Evolutionary conservation across 2,888 invertebrate species (phyloP).

Genomic region (Brachypterus glaber): DNA sequence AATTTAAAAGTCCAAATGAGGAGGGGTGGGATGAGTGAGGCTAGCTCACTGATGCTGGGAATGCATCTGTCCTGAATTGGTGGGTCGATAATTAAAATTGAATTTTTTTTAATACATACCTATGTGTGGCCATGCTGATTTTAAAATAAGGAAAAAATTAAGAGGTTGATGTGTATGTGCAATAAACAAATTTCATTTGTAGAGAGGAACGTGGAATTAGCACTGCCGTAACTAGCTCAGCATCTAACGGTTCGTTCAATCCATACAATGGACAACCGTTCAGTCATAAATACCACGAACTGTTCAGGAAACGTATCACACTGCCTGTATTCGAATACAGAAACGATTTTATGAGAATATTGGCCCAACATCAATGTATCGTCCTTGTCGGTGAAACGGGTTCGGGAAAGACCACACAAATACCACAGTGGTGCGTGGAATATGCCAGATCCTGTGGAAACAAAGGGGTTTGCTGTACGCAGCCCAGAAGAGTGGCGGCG

Average conservation of each 20-base stretch:
- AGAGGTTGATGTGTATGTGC: too few relatives aligned
- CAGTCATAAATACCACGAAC: conserved; percentile 80
- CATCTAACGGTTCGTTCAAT: conserved; percentile 52
- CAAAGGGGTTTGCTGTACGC: conserved; percentile 90
- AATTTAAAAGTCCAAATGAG: too few relatives aligned
- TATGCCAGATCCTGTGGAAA: conserved; percentile 56
- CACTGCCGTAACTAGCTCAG: conserved; percentile 25
- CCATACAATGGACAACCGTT: conserved; percentile 74
- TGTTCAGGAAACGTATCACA: conserved; percentile 78
- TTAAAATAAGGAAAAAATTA: conserved; percentile 10
- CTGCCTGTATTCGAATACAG: conserved; percentile 98
- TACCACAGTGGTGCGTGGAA: conserved; percentile 92
- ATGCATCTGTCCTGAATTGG: too few relatives aligned
- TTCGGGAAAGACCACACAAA: conserved; percentile 99
- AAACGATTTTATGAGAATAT: conserved; percentile 86
- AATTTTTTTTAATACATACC: too few relatives aligned
- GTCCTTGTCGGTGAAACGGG: conserved; percentile 98
- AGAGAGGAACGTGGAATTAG: conserved; percentile 50
- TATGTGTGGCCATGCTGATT: too few relatives aligned
- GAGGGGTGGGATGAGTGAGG: too few relatives aligned
- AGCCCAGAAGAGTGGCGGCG: conserved; percentile 94
- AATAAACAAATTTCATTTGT: conserved; percentile 16
- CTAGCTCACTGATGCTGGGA: too few relatives aligned
- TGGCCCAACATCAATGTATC: conserved; percentile 89
- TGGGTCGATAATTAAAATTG: too few relatives aligned